Conservation (phyloP, 2,797 vertebrate genomes). For the Molossus molossus region DNA sequence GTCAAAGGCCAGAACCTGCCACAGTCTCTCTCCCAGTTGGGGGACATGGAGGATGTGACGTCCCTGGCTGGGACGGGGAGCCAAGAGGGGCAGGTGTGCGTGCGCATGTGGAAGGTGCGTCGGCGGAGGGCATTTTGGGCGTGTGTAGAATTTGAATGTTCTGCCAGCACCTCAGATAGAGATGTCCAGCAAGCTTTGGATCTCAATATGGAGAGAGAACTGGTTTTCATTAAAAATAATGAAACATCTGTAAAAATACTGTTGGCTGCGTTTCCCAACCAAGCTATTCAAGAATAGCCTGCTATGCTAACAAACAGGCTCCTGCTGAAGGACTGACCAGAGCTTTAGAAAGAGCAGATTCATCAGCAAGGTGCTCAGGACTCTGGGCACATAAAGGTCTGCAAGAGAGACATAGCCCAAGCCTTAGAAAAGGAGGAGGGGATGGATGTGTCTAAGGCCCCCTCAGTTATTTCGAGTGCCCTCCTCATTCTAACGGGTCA, state of each 20-base stretch:
- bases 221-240: conserved; percentile 73
- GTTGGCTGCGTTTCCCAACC: conserved; percentile 65
- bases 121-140: not conserved
- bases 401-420: not conserved
- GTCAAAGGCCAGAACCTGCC: not conserved
- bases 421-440: not conserved
- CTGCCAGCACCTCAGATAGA: not conserved
- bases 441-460: not conserved
- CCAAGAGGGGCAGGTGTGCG: not conserved
- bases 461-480: not conserved
- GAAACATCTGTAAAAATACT: conserved; percentile 79
- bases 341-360: not conserved
- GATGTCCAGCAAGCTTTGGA: not conserved
- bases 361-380: not conserved
- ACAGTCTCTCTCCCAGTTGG: not conserved
- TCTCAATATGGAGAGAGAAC: not conserved
- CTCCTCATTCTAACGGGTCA: not conserved
- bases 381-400: not conserved
- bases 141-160: not conserved
- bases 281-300: conserved; percentile 58
- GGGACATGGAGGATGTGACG: not conserved
- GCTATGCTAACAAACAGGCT: conserved; percentile 67
- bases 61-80: not conserved
- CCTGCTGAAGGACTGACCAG: not conserved
- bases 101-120: too few relatives aligned